phyloP scores from a whole-genome alignment of 2,888 invertebrate species.

The Tuberolachnus salignus region DNA sequence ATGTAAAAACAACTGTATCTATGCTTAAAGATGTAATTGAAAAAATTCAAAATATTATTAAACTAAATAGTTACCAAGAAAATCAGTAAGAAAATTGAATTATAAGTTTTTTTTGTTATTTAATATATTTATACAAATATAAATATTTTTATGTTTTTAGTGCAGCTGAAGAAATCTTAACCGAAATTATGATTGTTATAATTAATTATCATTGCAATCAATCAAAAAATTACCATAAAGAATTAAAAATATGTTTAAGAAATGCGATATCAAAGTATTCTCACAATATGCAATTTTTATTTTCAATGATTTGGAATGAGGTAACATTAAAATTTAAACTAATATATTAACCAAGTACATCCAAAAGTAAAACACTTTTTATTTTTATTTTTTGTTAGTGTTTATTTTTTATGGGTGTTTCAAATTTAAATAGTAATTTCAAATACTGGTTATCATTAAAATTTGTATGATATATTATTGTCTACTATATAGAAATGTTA shows the following conservation, averaged over 20 bases:
- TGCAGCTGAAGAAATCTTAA: conserved; percentile 62
- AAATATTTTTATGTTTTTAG: conserved; percentile 13
- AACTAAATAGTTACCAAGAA: conserved; percentile 12
- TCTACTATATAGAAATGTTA: too few relatives aligned
- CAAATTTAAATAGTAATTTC: too few relatives aligned
- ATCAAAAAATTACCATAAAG: conserved; percentile 56
- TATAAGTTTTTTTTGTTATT: not conserved
- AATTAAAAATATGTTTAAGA: conserved; percentile 61
- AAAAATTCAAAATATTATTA: conserved; percentile 43
- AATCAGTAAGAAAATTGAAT: conserved; percentile 32
- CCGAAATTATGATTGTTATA: conserved; percentile 63
- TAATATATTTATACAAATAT: not conserved
- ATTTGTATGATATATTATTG: too few relatives aligned
- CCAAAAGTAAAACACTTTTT: not conserved
- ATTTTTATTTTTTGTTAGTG: not conserved
- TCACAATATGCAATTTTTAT: conserved; percentile 68
- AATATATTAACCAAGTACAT: not conserved
- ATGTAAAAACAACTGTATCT: conserved; percentile 62
- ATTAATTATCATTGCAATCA: conserved; percentile 61
- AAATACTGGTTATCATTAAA: too few relatives aligned
- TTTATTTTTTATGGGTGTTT: too few relatives aligned
- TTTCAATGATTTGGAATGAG: conserved; percentile 65
- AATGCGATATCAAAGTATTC: conserved; percentile 66
- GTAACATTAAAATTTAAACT: conserved; percentile 60
- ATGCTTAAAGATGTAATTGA: conserved; percentile 60